These are phyloP conservation scores for Sebastes itinus DNA, from an alignment of 2,797 vertebrate genomes.

Conservation along the genomic window DNA sequence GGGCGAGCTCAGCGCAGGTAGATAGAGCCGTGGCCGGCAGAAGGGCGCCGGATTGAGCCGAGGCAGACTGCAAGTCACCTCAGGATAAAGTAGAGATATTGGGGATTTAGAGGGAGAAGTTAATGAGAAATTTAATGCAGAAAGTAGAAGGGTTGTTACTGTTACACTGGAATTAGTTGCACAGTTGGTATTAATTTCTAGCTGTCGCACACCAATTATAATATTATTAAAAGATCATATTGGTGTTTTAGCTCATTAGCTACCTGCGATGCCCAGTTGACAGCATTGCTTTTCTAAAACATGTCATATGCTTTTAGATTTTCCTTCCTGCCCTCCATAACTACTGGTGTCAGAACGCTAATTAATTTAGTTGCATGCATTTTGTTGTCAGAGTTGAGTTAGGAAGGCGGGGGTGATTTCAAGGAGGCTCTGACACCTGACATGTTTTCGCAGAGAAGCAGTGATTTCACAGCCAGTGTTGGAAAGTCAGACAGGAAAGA, in stretches of 20 bases:
- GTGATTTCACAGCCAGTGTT: background rate
- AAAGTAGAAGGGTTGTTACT: background rate
- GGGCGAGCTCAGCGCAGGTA: constrained; percentile 15
- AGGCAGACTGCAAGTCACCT: constrained; percentile 38
- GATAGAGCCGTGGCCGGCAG: background rate
- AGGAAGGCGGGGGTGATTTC: background rate
- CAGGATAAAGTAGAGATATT: constrained; percentile 16
- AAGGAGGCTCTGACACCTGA: no score
- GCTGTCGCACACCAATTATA: background rate
- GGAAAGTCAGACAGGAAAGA: no score
- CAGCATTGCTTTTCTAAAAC: background rate
- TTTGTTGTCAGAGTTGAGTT: background rate
- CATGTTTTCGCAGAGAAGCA: background rate
- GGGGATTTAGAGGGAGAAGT: background rate
- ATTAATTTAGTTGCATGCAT: background rate
- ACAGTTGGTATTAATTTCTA: background rate
- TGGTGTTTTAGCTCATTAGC: background rate
- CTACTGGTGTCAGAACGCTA: background rate
- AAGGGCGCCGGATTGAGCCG: constrained; percentile 58
- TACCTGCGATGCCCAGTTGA: background rate
- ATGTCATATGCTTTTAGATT: background rate
- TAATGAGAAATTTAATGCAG: constrained; percentile 25
- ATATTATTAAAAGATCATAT: background rate
- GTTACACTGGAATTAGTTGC: background rate
- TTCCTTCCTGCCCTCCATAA: no score